phyloP scores from a whole-genome alignment of 1,140 invertebrate genomes.

The Cataglyphis hispanica region DNA sequence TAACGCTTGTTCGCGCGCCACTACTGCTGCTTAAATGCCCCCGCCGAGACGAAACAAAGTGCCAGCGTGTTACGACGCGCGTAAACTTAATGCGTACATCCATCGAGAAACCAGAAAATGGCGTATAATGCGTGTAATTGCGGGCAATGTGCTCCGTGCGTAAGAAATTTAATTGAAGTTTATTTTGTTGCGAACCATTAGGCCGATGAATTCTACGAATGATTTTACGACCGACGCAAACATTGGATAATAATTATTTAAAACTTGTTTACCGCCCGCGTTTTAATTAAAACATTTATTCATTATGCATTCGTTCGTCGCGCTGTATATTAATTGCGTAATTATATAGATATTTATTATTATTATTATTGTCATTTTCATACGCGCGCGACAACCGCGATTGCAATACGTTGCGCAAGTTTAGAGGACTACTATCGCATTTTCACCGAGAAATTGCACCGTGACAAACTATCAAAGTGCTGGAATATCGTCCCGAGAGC shows the following conservation, averaged over 20 bases:
- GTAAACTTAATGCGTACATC: background rate
- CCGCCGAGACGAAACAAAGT: conserved; percentile 49
- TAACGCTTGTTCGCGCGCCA: conserved; percentile 14
- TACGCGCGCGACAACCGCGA: conserved; percentile 1
- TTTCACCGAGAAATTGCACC: conserved; percentile 53
- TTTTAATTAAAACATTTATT: conserved; percentile 48
- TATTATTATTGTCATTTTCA: conserved; percentile 17
- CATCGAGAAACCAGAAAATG: background rate
- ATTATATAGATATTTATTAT: conserved; percentile 28
- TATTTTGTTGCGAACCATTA: conserved; percentile 20
- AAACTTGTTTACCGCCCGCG: conserved; percentile 27
- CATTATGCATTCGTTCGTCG: conserved; percentile 29
- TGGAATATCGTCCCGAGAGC: conserved; percentile 42
- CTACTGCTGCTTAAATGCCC: conserved; percentile 32
- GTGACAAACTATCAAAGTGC: conserved; percentile 48
- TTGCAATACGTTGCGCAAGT: conserved; percentile 23
- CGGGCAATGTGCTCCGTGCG: background rate
- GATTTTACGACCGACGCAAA: conserved; percentile 12
- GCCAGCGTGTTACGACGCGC: background rate
- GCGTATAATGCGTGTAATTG: conserved; percentile 18
- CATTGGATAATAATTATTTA: conserved; percentile 38
- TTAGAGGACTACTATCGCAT: conserved; percentile 36
- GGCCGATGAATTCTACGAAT: background rate
- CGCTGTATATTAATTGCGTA: conserved; percentile 30
- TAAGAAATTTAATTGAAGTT: conserved; percentile 39